Evolutionary conservation across 2,113 vertebrate genomes (phyloP).

Genomic region (Camelus dromedarius): DNA sequence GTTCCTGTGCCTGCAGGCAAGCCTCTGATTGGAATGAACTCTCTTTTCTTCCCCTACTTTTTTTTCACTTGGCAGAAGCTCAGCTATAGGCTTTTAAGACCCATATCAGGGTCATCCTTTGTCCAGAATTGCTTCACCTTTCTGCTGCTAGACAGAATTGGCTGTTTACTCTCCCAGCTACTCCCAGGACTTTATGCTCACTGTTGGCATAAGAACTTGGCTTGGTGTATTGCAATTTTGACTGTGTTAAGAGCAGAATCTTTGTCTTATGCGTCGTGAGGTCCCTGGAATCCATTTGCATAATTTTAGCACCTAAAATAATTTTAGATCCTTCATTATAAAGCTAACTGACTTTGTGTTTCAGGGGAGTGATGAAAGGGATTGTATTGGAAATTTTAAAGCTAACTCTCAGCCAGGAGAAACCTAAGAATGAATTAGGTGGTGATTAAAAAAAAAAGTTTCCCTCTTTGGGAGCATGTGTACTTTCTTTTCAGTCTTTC

Average conservation of each 20-base stretch:
- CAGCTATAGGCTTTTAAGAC: neutral
- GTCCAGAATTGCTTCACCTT: neutral
- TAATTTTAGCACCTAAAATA: neutral
- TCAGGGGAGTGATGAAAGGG: neutral
- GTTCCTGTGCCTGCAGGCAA: neutral
- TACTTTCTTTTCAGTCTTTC: neutral
- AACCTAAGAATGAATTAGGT: constrained; percentile 5
- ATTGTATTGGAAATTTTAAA: neutral
- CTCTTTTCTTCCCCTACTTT: neutral
- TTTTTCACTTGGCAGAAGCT: neutral
- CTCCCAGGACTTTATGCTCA: neutral
- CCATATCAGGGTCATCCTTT: neutral
- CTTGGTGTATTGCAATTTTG: neutral
- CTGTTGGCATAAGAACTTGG: neutral
- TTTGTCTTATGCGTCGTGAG: neutral
- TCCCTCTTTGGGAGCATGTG: neutral
- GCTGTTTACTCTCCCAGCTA: neutral
- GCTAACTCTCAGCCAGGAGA: constrained; percentile 14
- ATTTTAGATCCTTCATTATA: neutral
- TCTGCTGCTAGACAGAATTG: neutral
- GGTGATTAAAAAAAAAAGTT: neutral
- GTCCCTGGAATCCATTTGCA: neutral
- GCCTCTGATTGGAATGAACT: neutral
- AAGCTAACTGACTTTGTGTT: neutral
- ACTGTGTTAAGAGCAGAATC: neutral